A percentile compares a stretch with the other conserved stretches of the same genome.
phyloP scores from a whole-genome alignment of 2,797 vertebrate species.

The Phataginus tetradactyla region DNA sequence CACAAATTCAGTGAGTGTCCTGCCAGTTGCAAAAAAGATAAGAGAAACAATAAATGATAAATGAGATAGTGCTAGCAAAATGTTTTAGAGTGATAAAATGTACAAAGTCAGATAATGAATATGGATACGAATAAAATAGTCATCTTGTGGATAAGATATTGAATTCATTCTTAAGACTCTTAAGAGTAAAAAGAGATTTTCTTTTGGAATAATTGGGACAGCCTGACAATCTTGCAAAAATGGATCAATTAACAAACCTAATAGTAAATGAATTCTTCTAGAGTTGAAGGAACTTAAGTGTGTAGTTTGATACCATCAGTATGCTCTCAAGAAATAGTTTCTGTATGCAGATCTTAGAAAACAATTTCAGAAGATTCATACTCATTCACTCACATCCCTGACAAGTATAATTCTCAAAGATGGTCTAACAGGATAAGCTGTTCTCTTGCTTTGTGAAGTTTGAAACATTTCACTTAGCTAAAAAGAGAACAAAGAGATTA shows the following conservation, averaged over 20 bases:
- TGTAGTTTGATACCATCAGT: not conserved
- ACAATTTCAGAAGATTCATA: slow-evolving; percentile 50
- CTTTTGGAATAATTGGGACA: not conserved
- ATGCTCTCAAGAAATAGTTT: not conserved
- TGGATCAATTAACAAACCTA: slow-evolving; percentile 34
- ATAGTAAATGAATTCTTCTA: slow-evolving; percentile 37
- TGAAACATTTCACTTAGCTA: slow-evolving; percentile 22
- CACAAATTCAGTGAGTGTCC: slow-evolving; percentile 39
- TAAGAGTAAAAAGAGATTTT: slow-evolving; percentile 33
- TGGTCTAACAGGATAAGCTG: not conserved
- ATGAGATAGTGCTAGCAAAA: slow-evolving; percentile 67
- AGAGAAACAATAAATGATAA: slow-evolving; percentile 67
- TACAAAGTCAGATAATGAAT: slow-evolving; percentile 63
- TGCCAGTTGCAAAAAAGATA: slow-evolving; percentile 60
- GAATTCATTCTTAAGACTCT: slow-evolving; percentile 43
- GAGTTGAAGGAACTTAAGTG: not conserved
- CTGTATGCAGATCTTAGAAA: slow-evolving; percentile 46
- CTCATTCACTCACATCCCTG: slow-evolving; percentile 18
- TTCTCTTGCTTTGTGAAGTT: slow-evolving; percentile 18
- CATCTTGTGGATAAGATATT: slow-evolving; percentile 26
- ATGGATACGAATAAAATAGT: slow-evolving; percentile 58
- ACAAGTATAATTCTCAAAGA: slow-evolving; percentile 55
- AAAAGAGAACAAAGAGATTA: not conserved
- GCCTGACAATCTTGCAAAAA: slow-evolving; percentile 51
- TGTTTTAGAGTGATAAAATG: slow-evolving; percentile 58